phyloP scores from a whole-genome alignment of 1,140 invertebrate genomes.

The Drosophila hydei region DNA sequence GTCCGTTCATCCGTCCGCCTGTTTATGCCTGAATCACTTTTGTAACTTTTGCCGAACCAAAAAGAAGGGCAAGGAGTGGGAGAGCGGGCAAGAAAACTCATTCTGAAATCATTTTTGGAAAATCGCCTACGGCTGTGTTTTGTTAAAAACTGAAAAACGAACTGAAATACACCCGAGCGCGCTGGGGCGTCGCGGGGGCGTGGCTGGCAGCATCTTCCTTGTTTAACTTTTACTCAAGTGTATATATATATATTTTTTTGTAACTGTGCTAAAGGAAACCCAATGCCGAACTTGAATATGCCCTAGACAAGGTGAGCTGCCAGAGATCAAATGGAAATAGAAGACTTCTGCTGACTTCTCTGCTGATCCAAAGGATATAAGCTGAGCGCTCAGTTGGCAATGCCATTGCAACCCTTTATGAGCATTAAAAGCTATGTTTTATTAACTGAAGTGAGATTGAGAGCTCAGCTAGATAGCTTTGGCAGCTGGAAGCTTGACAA shows the following conservation, averaged over 20 bases:
- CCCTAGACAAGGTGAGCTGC: constrained; percentile 1
- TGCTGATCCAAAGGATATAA: no score
- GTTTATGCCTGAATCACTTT: constrained; percentile 77
- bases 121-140: constrained; percentile 74
- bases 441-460: background rate
- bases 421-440: no score
- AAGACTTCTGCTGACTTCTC: no score
- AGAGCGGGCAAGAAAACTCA: constrained; percentile 57
- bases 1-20: constrained; percentile 40
- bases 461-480: background rate
- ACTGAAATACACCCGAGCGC: constrained; percentile 57
- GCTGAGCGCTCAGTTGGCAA: constrained; percentile 1
- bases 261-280: constrained; percentile 8
- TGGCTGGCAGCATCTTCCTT: constrained; percentile 45
- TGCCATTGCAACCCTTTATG: background rate
- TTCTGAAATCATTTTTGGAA: constrained; percentile 77
- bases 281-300: constrained; percentile 3
- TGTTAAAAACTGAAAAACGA: constrained; percentile 77
- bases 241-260: constrained; percentile 17
- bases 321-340: background rate
- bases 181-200: background rate
- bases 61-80: constrained; percentile 2
- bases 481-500: background rate
- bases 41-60: constrained; percentile 61
- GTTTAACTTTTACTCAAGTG: constrained; percentile 78